A percentile compares a stretch with the other conserved stretches of the same genome.
phyloP scores from a whole-genome alignment of 1,140 invertebrate species.

The Macrobrachium nipponense region DNA sequence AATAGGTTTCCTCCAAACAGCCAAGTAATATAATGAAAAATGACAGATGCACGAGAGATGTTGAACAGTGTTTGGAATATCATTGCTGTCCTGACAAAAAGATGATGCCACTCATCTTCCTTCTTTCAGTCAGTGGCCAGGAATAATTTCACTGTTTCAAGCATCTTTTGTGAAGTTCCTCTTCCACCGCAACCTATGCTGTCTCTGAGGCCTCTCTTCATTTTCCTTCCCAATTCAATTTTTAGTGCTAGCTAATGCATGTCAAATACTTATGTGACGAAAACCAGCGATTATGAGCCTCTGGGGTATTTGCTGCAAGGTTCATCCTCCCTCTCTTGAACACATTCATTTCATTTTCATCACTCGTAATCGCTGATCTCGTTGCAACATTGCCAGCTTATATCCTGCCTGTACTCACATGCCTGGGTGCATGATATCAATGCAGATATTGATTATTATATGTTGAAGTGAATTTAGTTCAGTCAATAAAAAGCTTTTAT shows the following conservation, averaged over 20 bases:
- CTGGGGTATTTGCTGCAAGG: background rate
- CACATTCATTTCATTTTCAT: background rate
- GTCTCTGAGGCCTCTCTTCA: background rate
- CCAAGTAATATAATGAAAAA: constrained; percentile 17
- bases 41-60: too few relatives aligned
- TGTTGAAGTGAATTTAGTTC: background rate
- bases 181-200: too few relatives aligned
- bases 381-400: background rate
- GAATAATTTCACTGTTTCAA: too few relatives aligned
- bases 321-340: too few relatives aligned
- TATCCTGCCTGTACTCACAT: constrained; percentile 8
- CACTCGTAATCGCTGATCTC: constrained; percentile 34
- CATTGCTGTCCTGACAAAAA: too few relatives aligned
- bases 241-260: background rate
- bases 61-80: too few relatives aligned
- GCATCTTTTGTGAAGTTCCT: too few relatives aligned
- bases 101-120: too few relatives aligned
- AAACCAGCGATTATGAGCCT: constrained; percentile 41
- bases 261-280: constrained; percentile 5
- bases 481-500: background rate
- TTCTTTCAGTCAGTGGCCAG: too few relatives aligned
- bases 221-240: background rate
- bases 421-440: constrained; percentile 14
- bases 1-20: constrained; percentile 39
- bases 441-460: background rate